Percentiles rank a stretch among this genome's conserved stretches.
phyloP scores from a whole-genome alignment of 2,113 vertebrate species.

The Bettongia penicillata region DNA sequence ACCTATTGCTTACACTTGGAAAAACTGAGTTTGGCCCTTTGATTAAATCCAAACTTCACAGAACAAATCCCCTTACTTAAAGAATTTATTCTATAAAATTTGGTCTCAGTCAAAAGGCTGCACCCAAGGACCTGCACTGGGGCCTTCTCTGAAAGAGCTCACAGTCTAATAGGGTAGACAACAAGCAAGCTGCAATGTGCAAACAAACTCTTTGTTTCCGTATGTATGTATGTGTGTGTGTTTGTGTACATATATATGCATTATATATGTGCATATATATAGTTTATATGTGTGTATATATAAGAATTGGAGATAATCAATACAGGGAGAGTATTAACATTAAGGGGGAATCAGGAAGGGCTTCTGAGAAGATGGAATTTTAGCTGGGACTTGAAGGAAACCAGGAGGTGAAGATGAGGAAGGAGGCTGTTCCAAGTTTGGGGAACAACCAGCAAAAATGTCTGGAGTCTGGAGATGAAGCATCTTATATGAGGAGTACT shows the following conservation, averaged over 20 bases:
- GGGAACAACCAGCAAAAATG: background rate
- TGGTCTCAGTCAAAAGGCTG: too few relatives aligned
- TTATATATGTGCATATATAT: too few relatives aligned
- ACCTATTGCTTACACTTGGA: too few relatives aligned
- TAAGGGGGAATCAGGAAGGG: background rate
- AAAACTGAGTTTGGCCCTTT: too few relatives aligned
- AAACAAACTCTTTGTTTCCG: too few relatives aligned
- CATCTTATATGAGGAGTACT: background rate
- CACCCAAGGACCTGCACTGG: background rate
- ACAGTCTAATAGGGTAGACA: background rate
- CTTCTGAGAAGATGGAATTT: background rate
- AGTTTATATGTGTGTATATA: too few relatives aligned
- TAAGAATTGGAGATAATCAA: too few relatives aligned
- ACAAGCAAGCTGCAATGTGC: background rate
- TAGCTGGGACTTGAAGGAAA: background rate
- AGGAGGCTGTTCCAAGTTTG: background rate
- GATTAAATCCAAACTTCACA: too few relatives aligned
- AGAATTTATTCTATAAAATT: too few relatives aligned
- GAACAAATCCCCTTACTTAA: too few relatives aligned
- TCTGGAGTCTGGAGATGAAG: background rate
- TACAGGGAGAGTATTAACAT: too few relatives aligned
- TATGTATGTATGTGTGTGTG: background rate
- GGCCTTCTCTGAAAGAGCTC: background rate
- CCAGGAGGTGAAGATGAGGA: background rate
- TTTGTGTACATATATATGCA: too few relatives aligned